Percentiles rank a stretch among this genome's conserved stretches.
phyloP scores from a whole-genome alignment of 2,888 invertebrate genomes.

The Elegia similella region DNA sequence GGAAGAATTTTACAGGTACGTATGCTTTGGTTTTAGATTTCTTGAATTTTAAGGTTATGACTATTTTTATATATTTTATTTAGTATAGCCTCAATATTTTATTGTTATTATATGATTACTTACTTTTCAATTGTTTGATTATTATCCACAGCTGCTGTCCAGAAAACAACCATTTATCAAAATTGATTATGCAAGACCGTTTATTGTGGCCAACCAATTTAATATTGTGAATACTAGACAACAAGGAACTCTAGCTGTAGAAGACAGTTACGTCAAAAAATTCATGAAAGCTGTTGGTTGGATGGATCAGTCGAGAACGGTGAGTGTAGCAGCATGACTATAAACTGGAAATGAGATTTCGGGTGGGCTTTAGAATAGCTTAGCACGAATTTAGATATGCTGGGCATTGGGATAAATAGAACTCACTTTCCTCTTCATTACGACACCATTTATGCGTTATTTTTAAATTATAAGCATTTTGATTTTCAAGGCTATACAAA shows the following conservation, averaged over 20 bases:
- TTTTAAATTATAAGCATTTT: no score
- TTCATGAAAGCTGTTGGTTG: constrained; percentile 83
- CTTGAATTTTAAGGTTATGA: neutral
- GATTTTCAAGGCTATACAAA: no score
- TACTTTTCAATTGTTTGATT: neutral
- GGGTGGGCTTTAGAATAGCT: no score
- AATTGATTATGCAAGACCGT: constrained; percentile 45
- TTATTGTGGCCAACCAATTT: constrained; percentile 18
- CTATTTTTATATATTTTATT: no score
- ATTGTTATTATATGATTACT: no score
- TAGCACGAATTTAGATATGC: no score
- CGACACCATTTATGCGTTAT: no score
- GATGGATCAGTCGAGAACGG: constrained; percentile 80
- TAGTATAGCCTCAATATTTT: no score
- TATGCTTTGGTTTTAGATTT: neutral
- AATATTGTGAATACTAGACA: constrained; percentile 34
- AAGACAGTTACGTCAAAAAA: constrained; percentile 79
- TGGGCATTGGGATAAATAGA: no score
- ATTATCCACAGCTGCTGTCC: constrained; percentile 36
- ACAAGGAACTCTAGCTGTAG: constrained; percentile 56
- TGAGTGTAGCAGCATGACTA: no score
- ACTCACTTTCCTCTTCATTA: no score
- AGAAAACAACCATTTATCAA: constrained; percentile 33
- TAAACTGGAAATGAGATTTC: no score
- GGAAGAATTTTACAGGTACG: constrained; percentile 4